Base-by-base conservation (phyloP, 2,797 vertebrate species). In the Erethizon dorsatum region DNA sequence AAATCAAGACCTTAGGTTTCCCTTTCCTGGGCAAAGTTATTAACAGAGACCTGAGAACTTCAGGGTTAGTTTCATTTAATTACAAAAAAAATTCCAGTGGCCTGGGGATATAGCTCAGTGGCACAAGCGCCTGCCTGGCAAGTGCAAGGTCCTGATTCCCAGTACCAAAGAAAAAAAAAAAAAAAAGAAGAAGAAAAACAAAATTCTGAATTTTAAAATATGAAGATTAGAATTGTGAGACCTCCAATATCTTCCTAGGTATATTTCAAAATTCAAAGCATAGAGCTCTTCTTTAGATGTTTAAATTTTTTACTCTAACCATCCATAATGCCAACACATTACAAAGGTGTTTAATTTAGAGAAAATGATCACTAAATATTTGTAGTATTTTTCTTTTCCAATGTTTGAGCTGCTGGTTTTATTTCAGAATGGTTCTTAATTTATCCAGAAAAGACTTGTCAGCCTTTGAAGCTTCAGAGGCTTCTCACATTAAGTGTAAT, bases 311-410 rank as follows among this genome's bases (percentile, higher is more conserved):
- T 31, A 54, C 86, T 57, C 50, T 94, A 82, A 83, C 88, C 1
- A 87, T 41, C 12, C 6, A 47, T 73, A 67, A 88, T 90, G 12
- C 3, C 33, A 75, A 7, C 37, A 83, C 85, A 80, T 83, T 63
- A 50, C 37, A 47, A 57, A 82, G 12, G 1, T 50, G 54, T 88
- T 73, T 90, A 94, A 73, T 92, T 94, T 88, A 61, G 56, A 92
- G 69, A 85, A 96, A 95, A 65, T 9, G 50, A 73, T 91, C 65
- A 93, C 56, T 65, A 89, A 69, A 90, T 91, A 94, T 47, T 90
- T 92, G 61, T 22, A 86, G 41, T 7, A 71, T 56, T 88, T 95
- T 96, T 95, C 88, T 91, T 93, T 97, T 94, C 73, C 33, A 88
- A 18, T 63, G 6, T 95, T 95, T 94, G 73, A 71, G 79, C 85